Conservation (phyloP, 64 coral and sea anemone species). For the Actinia equina region DNA sequence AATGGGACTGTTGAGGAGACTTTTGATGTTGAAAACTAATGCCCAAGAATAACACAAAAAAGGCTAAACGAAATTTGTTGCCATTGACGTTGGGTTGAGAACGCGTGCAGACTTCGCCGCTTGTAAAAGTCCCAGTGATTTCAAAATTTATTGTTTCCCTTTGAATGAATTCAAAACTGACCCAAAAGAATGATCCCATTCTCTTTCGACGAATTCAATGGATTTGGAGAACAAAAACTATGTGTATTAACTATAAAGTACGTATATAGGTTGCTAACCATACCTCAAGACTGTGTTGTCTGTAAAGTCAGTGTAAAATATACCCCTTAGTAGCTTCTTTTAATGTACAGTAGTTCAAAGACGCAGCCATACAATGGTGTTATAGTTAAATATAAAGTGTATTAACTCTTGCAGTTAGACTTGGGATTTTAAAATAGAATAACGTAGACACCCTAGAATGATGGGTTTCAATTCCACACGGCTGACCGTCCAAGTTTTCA, state of each 20-base stretch:
- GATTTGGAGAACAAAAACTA: neutral
- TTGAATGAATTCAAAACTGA: neutral
- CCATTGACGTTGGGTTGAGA: neutral
- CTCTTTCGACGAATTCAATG: neutral
- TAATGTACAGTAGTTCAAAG: neutral
- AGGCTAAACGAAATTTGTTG: neutral
- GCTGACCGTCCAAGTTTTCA: too few species aligned
- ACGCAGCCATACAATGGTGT: constrained; percentile 4
- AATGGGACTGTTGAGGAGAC: constrained; percentile 8
- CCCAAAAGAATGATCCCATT: neutral
- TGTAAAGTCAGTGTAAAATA: neutral
- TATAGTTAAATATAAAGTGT: neutral
- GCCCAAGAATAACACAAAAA: neutral
- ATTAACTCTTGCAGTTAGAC: neutral
- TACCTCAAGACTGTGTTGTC: neutral
- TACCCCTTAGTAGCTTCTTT: neutral
- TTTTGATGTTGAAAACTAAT: constrained; percentile 9
- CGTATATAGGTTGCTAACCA: neutral
- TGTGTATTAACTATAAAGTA: neutral
- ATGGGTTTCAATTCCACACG: neutral
- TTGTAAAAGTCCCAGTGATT: neutral
- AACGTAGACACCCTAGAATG: neutral
- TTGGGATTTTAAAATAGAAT: neutral
- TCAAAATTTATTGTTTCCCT: neutral
- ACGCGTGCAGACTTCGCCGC: neutral